Base-by-base conservation (phyloP, 2,888 invertebrate species). In the Labia minor region DNA sequence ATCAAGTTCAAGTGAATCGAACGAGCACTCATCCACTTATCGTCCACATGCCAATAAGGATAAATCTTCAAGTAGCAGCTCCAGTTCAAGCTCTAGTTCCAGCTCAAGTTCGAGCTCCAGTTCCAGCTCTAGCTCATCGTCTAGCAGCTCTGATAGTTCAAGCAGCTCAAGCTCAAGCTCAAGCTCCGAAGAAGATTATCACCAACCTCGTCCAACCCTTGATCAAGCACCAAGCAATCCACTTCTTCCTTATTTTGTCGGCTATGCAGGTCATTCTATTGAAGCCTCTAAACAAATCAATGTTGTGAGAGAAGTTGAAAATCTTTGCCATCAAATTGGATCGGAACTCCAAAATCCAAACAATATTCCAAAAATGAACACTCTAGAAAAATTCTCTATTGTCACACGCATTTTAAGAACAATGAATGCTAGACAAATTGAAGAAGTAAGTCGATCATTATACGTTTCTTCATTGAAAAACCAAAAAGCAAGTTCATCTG, bases 311-410 rank as follows among this genome's bases (percentile, higher is more conserved):
- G 73, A 72, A 16, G 75, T 75, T 1, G 71, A 74, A 61, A 76
- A 77, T 20, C 70, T 83, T 1, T 76, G 83, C 4, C 77, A 80
- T 68, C 80, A 86, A 73, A 84, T 88, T 65, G 84, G 81, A 21
- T 78, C 81, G 64, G 85, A 85, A 67, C 73, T 88, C 11, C 81
- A 84, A 69, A 78, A 82, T 37, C 81, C 84, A 0, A 81, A 80
- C 73, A 78, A 80, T 37, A 82, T 86, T 73, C 81, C 82, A 0
- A 79, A 82, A 67, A 75, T 80, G 64, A 79, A 84, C 68, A 83
- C 85, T 64, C 77, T 88, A 1, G 79, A 82, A n/a, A 87, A 86
- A 74, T 88, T 84, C 77, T 81, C 81, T 68, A 82, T 84, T 37
- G 76, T 89, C 33, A 78, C 81, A 10, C 79, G 80, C 4, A 72